Conservation (phyloP, 2,113 vertebrate genomes). For the Sapajus apella region DNA sequence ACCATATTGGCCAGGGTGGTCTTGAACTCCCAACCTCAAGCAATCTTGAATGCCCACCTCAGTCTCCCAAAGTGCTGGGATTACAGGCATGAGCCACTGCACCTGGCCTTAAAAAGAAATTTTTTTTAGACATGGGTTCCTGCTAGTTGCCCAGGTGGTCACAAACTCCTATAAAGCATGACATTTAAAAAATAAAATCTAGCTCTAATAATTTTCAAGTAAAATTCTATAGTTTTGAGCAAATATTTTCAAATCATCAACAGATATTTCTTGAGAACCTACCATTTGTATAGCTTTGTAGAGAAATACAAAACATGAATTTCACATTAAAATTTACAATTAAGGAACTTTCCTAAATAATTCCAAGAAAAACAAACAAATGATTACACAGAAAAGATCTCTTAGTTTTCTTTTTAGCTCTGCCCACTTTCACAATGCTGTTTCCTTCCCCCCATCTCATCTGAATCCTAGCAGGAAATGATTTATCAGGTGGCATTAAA, state of each 20-base stretch:
- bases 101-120: too few relatives aligned
- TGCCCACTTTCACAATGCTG: not conserved
- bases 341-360: constrained; percentile 52
- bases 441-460: not conserved
- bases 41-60: too few relatives aligned
- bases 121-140: too few relatives aligned
- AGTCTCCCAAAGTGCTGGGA: too few relatives aligned
- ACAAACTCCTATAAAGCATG: not conserved
- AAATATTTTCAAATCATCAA: constrained; percentile 60
- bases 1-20: too few relatives aligned
- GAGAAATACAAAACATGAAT: constrained; percentile 21
- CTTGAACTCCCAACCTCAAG: too few relatives aligned
- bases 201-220: constrained; percentile 2
- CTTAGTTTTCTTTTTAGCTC: constrained; percentile 7
- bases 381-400: not conserved
- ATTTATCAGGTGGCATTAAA: not conserved
- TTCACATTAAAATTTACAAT: not conserved
- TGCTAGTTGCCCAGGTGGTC: too few relatives aligned
- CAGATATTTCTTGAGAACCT: constrained; percentile 27
- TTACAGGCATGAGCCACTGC: too few relatives aligned
- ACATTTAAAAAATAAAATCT: not conserved
- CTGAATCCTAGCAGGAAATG: not conserved
- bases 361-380: constrained; percentile 30
- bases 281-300: constrained; percentile 1
- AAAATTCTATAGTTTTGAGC: constrained; percentile 37